Conservation (phyloP, 2,113 vertebrate genomes). For the Malurus cyaneus region DNA sequence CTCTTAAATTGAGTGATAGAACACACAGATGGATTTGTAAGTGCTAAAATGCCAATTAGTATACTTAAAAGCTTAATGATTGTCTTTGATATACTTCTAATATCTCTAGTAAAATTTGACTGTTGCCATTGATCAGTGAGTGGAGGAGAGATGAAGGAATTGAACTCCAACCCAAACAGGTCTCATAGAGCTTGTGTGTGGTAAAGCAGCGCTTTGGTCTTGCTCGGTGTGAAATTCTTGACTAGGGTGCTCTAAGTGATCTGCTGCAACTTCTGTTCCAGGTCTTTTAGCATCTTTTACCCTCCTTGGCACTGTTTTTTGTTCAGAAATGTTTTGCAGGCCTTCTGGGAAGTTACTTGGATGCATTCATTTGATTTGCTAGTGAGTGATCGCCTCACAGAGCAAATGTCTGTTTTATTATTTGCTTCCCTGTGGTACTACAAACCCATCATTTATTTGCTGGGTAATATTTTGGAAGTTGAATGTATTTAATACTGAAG, state of each 20-base stretch:
- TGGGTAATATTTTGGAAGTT: background rate
- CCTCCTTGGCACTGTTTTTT: background rate
- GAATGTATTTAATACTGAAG: background rate
- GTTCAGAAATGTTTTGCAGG: background rate
- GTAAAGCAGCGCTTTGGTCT: background rate
- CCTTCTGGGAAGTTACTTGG: background rate
- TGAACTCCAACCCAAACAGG: background rate
- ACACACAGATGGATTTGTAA: constrained; percentile 57
- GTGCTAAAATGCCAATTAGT: constrained; percentile 64
- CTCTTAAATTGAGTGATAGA: constrained; percentile 19
- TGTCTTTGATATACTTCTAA: constrained; percentile 57
- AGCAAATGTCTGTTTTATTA: background rate
- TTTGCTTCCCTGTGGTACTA: background rate
- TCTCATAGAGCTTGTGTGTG: accelerated
- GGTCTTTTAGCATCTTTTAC: background rate
- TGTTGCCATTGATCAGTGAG: constrained; percentile 33
- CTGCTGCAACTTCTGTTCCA: background rate
- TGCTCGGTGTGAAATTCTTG: background rate
- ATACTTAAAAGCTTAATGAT: constrained; percentile 60
- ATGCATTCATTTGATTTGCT: background rate
- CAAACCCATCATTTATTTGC: background rate
- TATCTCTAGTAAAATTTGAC: constrained; percentile 51
- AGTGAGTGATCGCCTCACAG: background rate
- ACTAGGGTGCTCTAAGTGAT: background rate
- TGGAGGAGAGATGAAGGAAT: background rate